A percentile compares a stretch with the other conserved stretches of the same genome.
These are phyloP conservation scores for Martes martes DNA, from an alignment of 2,113 vertebrate species.

Conservation along the genomic window DNA sequence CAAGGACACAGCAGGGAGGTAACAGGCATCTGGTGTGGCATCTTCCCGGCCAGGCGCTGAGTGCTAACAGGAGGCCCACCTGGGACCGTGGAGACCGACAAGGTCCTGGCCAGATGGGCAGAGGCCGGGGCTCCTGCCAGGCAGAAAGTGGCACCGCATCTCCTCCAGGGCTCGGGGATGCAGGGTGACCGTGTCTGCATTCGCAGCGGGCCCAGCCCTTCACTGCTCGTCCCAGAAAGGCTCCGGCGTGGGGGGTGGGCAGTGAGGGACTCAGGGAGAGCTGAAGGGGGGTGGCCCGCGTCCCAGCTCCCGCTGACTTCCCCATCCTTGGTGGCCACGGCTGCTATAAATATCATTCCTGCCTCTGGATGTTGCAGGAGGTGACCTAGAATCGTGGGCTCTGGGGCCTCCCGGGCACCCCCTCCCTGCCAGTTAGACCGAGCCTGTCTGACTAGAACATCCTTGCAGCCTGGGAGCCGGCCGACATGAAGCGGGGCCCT, in stretches of 20 bases:
- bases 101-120: background rate
- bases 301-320: slow-evolving; percentile 65
- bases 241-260: background rate
- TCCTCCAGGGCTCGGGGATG: slow-evolving; percentile 2
- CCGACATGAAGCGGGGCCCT: background rate
- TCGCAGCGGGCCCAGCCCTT: background rate
- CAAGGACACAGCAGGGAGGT: background rate
- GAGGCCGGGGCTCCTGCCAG: background rate
- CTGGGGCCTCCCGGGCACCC: slow-evolving; percentile 27
- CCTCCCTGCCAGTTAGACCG: background rate
- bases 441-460: background rate
- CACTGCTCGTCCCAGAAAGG: slow-evolving; percentile 44
- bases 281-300: slow-evolving; percentile 32
- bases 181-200: background rate
- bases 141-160: background rate
- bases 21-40: background rate
- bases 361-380: slow-evolving; percentile 42
- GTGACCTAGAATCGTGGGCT: slow-evolving; percentile 61
- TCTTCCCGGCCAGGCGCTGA: rapidly evolving
- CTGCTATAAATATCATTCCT: slow-evolving; percentile 76
- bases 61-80: slow-evolving; percentile 26
- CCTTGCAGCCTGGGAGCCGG: background rate
- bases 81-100: background rate
- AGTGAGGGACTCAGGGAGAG: slow-evolving; percentile 14
- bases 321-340: slow-evolving; percentile 51